phyloP scores from a whole-genome alignment of 2,888 invertebrate species.

The Cephus spinipes region DNA sequence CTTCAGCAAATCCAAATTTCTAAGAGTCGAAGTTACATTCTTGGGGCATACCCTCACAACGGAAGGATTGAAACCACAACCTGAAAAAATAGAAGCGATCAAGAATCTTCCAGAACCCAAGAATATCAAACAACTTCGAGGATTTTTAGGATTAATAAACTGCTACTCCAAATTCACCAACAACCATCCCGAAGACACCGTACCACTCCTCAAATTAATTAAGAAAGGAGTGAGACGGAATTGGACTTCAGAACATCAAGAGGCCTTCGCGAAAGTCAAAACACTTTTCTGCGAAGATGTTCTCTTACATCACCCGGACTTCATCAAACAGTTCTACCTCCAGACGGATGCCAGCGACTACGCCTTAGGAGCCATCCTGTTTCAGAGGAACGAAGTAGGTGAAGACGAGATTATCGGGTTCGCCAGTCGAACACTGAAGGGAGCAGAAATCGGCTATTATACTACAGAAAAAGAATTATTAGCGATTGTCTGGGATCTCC shows the following conservation, averaged over 20 bases:
- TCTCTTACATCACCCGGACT: slow-evolving; percentile 10
- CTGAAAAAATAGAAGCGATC: slow-evolving; percentile 21
- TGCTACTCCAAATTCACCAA: slow-evolving; percentile 21
- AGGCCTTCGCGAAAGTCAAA: slow-evolving; percentile 25
- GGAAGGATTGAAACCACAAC: slow-evolving; percentile 19
- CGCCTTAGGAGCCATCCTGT: slow-evolving; percentile 22
- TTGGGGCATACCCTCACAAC: slow-evolving; percentile 14
- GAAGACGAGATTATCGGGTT: slow-evolving; percentile 32
- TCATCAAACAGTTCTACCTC: slow-evolving; percentile 5
- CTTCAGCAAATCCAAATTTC: slow-evolving; percentile 13
- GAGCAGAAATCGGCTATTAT: slow-evolving; percentile 32
- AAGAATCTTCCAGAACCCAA: slow-evolving; percentile 16
- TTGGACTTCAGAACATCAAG: slow-evolving; percentile 21
- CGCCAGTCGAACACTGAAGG: slow-evolving; percentile 35
- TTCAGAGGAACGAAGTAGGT: slow-evolving; percentile 12
- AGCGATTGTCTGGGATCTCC: background rate
- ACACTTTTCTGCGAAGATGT: slow-evolving; percentile 20
- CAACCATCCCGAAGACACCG: slow-evolving; percentile 9
- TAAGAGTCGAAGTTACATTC: slow-evolving; percentile 11
- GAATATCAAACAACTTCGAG: slow-evolving; percentile 19
- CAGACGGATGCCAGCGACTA: slow-evolving; percentile 27
- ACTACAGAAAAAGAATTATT: background rate
- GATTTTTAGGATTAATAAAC: slow-evolving; percentile 23
- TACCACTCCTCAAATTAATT: slow-evolving; percentile 22
- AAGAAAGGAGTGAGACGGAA: slow-evolving; percentile 19